Evolutionary conservation across 2,888 invertebrate species (phyloP).

Genomic region (Rhagonycha fulva): DNA sequence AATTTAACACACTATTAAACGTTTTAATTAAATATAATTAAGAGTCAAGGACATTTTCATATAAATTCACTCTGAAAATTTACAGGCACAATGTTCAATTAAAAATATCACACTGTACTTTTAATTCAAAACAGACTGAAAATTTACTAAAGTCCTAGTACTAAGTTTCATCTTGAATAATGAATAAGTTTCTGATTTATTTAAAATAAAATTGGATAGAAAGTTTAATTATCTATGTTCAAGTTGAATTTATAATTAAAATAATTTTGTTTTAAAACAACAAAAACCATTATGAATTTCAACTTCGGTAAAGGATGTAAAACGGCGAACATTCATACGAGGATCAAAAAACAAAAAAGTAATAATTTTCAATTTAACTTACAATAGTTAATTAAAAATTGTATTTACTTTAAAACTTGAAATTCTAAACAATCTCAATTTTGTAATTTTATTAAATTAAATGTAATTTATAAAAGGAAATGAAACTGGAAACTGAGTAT

Average conservation of each 20-base stretch:
- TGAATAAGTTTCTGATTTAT: not conserved
- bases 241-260: not conserved
- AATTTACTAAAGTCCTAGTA: not conserved
- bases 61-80: slow-evolving; percentile 25
- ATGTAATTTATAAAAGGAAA: slow-evolving; percentile 28
- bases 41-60: slow-evolving; percentile 46
- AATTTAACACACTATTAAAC: slow-evolving; percentile 49
- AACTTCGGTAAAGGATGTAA: not conserved
- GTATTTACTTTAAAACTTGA: not conserved
- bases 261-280: not conserved
- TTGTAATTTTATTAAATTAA: slow-evolving; percentile 26
- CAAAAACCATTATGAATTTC: not conserved
- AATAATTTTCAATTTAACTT: not conserved
- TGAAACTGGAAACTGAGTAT: slow-evolving; percentile 27
- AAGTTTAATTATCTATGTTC: not conserved
- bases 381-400: not conserved
- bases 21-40: slow-evolving; percentile 50
- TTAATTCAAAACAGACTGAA: not conserved
- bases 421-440: slow-evolving; percentile 17
- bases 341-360: not conserved
- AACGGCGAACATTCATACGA: not conserved
- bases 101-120: slow-evolving; percentile 7
- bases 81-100: slow-evolving; percentile 23
- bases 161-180: not conserved
- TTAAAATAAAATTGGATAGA: not conserved